Base-by-base conservation (phyloP, 2,797 vertebrate genomes). In the Acipenser transmontanus region DNA sequence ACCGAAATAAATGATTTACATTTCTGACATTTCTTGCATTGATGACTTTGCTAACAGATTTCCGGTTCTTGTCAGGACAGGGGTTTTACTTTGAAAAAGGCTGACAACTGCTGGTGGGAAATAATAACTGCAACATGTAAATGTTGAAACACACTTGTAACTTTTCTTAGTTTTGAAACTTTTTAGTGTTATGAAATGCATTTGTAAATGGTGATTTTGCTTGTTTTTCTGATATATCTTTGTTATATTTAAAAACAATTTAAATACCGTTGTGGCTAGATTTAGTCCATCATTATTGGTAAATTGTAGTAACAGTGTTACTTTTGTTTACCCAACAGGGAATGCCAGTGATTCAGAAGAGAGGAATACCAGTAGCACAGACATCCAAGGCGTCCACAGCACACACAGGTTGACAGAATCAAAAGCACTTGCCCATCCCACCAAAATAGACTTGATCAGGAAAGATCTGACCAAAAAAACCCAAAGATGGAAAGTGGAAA, bases 401-500 rank as follows among this genome's bases (percentile, higher is more conserved):
- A 77, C 77, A 20, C 71, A 87, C 76, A 80, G 86, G 66, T 67
- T 85, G 71, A 69, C 80, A 0, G 86, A 85, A 64, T 20, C 88
- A 80, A 85, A 89, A 77, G 71, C 78, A 11, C 77, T 85, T 81
- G 59, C 78, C 59, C 76, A 80, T 6, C 87, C 93, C 48, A 76
- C 80, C 78, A 96, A 94, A 84, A 84, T 91, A 11, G 92, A 93
- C 9, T 71, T 89, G 68, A 88, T 95, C 77, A 85, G 80, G 68
- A 89, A 90, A 73, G 93, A 93, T 68, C 88, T 92, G 62, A 82
- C 89, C 80, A 94, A 91, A 82, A 90, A 89, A 74, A 90, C 80
- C 6, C 93, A 93, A 66, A 92, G 83, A 71, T 93, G 93, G 79
- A 95, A 94, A 79, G 85, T 90, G 2, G 88, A 92, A 70, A 90